A percentile compares a stretch with the other conserved stretches of the same genome.
Evolutionary conservation across 2,888 invertebrate species (phyloP).

Genomic region (Leptopilina myrica): DNA sequence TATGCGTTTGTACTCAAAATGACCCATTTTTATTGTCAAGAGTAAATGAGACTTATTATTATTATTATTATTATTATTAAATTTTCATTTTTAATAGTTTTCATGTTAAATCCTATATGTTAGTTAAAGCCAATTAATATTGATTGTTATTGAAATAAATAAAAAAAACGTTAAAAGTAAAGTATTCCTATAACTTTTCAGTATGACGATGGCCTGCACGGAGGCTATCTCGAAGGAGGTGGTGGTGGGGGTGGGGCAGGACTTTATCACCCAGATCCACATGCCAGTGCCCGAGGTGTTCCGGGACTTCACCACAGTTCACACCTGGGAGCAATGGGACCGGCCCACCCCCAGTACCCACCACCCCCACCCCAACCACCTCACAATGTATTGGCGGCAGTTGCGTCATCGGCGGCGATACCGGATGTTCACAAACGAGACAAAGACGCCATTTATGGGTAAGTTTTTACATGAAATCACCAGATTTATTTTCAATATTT

Average conservation of each 20-base stretch:
- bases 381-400: slow-evolving; percentile 88
- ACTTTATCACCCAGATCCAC: slow-evolving; percentile 84
- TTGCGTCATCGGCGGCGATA: slow-evolving; percentile 79
- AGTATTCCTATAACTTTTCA: slow-evolving; percentile 75
- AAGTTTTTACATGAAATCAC: slow-evolving; percentile 78
- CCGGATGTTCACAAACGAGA: slow-evolving; percentile 97
- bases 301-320: slow-evolving; percentile 81
- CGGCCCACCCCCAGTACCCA: slow-evolving; percentile 85
- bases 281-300: slow-evolving; percentile 82
- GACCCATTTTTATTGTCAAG: slow-evolving; percentile 3
- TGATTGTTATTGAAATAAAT: background rate
- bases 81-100: slow-evolving; percentile 9
- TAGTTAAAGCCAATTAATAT: too few species aligned
- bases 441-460: slow-evolving; percentile 99
- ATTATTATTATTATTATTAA: background rate
- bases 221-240: slow-evolving; percentile 89
- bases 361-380: slow-evolving; percentile 81
- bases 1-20: background rate
- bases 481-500: background rate
- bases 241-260: slow-evolving; percentile 80
- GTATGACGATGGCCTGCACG: slow-evolving; percentile 94
- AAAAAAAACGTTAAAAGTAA: background rate
- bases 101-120: too few species aligned
- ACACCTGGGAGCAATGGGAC: slow-evolving; percentile 78
- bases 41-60: background rate